phyloP scores from a whole-genome alignment of 2,888 invertebrate genomes.

The Metalampra italica region DNA sequence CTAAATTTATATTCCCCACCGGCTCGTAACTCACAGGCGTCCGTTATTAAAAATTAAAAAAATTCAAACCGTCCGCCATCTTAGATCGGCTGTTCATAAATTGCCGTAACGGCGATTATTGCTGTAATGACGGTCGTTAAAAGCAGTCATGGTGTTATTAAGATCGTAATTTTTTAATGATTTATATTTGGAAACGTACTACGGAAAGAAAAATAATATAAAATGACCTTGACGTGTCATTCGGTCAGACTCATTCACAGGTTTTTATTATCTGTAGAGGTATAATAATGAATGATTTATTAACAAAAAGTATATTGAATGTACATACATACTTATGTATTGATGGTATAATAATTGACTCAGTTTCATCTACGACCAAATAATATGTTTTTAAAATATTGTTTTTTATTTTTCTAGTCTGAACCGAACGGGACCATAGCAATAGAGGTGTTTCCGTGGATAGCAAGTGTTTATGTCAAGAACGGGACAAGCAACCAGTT shows the following conservation, averaged over 20 bases:
- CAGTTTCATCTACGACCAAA: no score
- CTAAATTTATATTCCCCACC: neutral
- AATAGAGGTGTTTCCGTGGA: slow-evolving; percentile 47
- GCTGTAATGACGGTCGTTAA: slow-evolving; percentile 14
- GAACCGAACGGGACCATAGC: slow-evolving; percentile 13
- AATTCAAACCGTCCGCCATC: slow-evolving; percentile 6
- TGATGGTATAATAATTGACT: no score
- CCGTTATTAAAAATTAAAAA: slow-evolving; percentile 4
- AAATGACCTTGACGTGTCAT: no score
- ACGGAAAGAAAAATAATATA: no score
- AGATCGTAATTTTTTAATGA: neutral
- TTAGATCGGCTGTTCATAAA: slow-evolving; percentile 13
- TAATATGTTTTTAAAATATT: no score
- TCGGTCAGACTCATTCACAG: no score
- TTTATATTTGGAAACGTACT: neutral
- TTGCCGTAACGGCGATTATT: slow-evolving; percentile 12
- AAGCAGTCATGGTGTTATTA: slow-evolving; percentile 7
- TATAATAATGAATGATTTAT: no score
- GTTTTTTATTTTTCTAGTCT: neutral
- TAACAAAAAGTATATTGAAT: no score
- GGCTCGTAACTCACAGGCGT: neutral
- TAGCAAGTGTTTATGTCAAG: slow-evolving; percentile 54
- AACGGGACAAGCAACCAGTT: slow-evolving; percentile 44
- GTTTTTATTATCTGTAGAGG: no score
- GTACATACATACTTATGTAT: no score